Evolutionary conservation across 2,113 vertebrate species (phyloP).

Genomic region (Psophia crepitans): DNA sequence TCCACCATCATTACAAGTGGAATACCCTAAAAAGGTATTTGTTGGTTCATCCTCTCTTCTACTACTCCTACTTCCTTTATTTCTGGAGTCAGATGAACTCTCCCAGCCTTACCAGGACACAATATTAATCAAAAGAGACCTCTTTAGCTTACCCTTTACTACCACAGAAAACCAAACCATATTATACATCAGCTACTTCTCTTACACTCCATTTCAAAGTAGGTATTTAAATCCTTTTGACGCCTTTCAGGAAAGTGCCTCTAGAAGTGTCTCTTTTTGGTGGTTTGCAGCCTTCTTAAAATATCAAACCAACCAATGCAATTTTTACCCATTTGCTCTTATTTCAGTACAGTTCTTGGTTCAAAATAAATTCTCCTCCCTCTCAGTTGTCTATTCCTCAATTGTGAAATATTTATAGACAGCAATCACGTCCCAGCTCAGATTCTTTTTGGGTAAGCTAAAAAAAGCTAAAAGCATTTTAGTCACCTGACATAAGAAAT

Average conservation of each 20-base stretch:
- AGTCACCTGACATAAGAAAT: background rate
- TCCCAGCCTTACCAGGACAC: background rate
- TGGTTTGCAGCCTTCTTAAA: background rate
- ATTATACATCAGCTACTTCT: background rate
- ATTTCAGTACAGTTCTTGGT: background rate
- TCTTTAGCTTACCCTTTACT: background rate
- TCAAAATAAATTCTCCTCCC: slow-evolving; percentile 49
- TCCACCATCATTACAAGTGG: background rate
- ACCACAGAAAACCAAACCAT: background rate
- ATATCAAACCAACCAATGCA: background rate
- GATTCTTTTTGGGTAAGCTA: slow-evolving; percentile 22
- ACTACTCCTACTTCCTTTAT: background rate
- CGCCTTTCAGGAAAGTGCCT: background rate
- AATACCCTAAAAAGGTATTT: background rate
- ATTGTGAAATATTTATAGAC: slow-evolving; percentile 43
- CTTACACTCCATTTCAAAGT: background rate
- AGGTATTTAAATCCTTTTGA: background rate
- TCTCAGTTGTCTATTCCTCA: slow-evolving; percentile 29
- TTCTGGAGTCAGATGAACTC: background rate
- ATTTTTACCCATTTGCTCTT: slow-evolving; percentile 14
- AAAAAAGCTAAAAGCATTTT: slow-evolving; percentile 31
- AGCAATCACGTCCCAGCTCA: slow-evolving; percentile 15
- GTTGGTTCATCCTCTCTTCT: background rate
- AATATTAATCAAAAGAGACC: background rate
- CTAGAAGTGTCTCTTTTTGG: background rate